A percentile compares a stretch with the other conserved stretches of the same genome.
Evolutionary conservation across 2,888 invertebrate species (phyloP).

Genomic region (Yponomeuta malinellus): DNA sequence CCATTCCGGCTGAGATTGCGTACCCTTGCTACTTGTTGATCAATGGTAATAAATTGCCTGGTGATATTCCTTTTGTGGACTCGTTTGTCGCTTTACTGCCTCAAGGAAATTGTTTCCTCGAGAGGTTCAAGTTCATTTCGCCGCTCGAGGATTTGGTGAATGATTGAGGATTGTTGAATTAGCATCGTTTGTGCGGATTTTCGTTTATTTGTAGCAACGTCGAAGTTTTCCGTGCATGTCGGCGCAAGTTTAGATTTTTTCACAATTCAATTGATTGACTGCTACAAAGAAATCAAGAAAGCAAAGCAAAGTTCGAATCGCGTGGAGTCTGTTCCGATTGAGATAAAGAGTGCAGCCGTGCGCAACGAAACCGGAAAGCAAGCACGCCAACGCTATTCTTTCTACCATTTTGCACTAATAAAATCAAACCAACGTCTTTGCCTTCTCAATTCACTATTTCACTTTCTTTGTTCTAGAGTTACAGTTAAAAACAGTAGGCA

Average conservation of each 20-base stretch:
- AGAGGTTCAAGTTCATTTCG: conserved; percentile 61
- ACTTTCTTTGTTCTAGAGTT: too few species aligned
- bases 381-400: background rate
- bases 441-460: too few species aligned
- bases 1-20: conserved; percentile 38
- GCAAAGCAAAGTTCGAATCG: conserved; percentile 22
- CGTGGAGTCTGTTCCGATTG: conserved; percentile 26
- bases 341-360: conserved; percentile 26
- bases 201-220: background rate
- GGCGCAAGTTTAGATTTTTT: background rate
- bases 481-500: too few species aligned
- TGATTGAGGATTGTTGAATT: conserved; percentile 1
- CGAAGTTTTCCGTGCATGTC: background rate
- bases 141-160: conserved; percentile 27
- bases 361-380: conserved; percentile 20
- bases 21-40: conserved; percentile 73
- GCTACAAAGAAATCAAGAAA: conserved; percentile 23
- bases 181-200: background rate
- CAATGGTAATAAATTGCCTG: conserved; percentile 74
- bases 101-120: conserved; percentile 70
- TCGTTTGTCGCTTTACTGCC: conserved; percentile 72
- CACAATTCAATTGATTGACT: background rate
- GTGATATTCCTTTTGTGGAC: conserved; percentile 72
- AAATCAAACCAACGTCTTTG: background rate
- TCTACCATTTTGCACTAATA: background rate